Conservation (phyloP, 2,888 invertebrate species). For the Ormyrus thymus region DNA sequence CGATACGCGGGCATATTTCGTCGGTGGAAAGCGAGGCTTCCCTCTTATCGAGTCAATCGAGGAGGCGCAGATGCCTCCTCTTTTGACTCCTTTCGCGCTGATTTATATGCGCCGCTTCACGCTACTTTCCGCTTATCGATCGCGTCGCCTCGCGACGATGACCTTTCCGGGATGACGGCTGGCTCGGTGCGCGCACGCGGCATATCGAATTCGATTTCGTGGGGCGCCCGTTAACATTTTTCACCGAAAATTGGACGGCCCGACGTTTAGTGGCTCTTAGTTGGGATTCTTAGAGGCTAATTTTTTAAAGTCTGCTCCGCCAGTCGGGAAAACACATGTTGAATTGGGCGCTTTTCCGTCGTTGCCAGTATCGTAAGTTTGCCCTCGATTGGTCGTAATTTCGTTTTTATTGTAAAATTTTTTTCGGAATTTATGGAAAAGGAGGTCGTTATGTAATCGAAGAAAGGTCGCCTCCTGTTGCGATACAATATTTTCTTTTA, state of each 20-base stretch:
- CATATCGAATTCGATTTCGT: slow-evolving; percentile 40
- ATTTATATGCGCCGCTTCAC: slow-evolving; percentile 38
- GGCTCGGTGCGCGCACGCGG: not conserved
- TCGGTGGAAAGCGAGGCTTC: too few species aligned
- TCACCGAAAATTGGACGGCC: slow-evolving; percentile 17
- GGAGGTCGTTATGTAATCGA: not conserved
- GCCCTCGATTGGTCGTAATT: slow-evolving; percentile 4
- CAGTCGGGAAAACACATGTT: not conserved
- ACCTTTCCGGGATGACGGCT: slow-evolving; percentile 21
- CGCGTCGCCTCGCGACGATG: slow-evolving; percentile 5
- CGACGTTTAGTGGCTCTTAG: not conserved
- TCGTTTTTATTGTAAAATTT: slow-evolving; percentile 18
- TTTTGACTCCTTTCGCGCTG: slow-evolving; percentile 17
- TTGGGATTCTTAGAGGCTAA: slow-evolving; percentile 15
- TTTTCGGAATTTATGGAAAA: slow-evolving; percentile 1
- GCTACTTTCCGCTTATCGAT: not conserved
- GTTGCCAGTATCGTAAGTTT: not conserved
- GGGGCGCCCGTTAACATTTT: slow-evolving; percentile 43
- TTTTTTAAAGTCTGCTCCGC: slow-evolving; percentile 7
- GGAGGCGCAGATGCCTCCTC: slow-evolving; percentile 23
- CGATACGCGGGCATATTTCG: slow-evolving; percentile 30
- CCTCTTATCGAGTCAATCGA: slow-evolving; percentile 24
- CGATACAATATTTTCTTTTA: too few species aligned
- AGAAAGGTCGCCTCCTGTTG: too few species aligned
- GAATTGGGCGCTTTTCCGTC: not conserved